Evolutionary conservation across 2,888 invertebrate genomes (phyloP).

Genomic region (Dolomedes plantarius): DNA sequence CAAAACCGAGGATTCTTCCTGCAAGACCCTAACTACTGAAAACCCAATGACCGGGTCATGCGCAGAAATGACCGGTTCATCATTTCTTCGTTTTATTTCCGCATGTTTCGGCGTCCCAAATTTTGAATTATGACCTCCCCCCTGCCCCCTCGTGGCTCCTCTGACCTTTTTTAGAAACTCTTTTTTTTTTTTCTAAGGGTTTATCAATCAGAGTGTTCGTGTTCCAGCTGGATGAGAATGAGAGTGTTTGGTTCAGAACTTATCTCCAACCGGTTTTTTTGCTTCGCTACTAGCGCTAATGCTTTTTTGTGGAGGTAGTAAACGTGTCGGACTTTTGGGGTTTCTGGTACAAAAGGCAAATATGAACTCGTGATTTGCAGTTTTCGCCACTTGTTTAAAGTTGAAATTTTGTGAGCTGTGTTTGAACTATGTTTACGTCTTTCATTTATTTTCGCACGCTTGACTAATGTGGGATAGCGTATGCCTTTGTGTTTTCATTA

Average conservation of each 20-base stretch:
- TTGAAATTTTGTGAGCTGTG: too few relatives aligned
- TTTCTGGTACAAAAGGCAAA: constrained; percentile 18
- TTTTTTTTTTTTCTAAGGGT: constrained; percentile 7
- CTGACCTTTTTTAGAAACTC: constrained; percentile 22
- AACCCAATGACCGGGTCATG: constrained; percentile 44
- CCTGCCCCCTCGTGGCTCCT: neutral
- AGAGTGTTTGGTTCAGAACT: constrained; percentile 20
- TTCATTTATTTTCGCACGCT: too few relatives aligned
- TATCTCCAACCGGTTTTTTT: constrained; percentile 30
- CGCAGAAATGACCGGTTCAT: constrained; percentile 23
- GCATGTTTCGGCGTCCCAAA: constrained; percentile 16
- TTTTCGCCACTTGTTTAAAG: too few relatives aligned
- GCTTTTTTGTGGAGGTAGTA: neutral
- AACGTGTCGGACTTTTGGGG: constrained; percentile 24
- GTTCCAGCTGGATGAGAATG: neutral
- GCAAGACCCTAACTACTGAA: neutral
- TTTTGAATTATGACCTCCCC: constrained; percentile 27
- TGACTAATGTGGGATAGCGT: too few relatives aligned
- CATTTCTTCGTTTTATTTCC: constrained; percentile 20
- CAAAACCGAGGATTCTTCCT: too few relatives aligned
- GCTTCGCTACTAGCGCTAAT: neutral
- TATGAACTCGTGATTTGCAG: neutral
- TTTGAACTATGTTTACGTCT: too few relatives aligned
- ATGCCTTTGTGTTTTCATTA: too few relatives aligned
- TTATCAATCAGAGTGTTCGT: constrained; percentile 24